Base-by-base conservation (phyloP, 1,140 invertebrate species). In the Lethocerus indicus region DNA sequence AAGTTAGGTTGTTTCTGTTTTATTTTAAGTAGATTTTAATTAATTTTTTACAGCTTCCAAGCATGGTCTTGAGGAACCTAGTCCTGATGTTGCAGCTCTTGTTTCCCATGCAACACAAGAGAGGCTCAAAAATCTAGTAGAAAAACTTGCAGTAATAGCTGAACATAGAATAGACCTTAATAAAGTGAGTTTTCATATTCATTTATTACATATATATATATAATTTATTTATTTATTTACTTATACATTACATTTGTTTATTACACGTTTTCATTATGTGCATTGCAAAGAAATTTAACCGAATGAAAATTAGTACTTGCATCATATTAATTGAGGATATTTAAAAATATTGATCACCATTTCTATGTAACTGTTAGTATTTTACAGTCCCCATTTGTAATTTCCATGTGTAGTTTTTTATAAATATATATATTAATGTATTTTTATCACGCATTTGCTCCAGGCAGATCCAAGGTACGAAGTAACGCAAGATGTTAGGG, bases 41-140 rank as follows among this genome's bases (percentile, higher is more conserved):
- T 28, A 40, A 2, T 5, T 49, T 7, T 54, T 61, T 57, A 58
- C 68, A 72, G 79, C 79, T 49, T 71, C 75, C 36, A 79, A 76
- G 61, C 78, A 87, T 64, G 87, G 84, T 6, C 64, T 97, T 42
- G 87, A 93, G 36, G 90, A 95, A 62, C 81, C 88, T 0, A 74
- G 77, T 49, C 71, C 79, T 45, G 92, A 96, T 60, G 85, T 96
- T n/a, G 79, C 86, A 2, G 79, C 83, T 12, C 69, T 96, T 45
- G 75, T 97, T 59, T 94, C 89, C 21, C 93, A 98, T 67, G 92
- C 92, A n/a, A 79, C 86, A 5, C 88, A 97, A 67, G 90, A 96
- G 62, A 73, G 88, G 52, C 71, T 97, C 53, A 90, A 92, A 69
- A 87, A 82, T 65, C 67, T 96, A 54, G 71, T 95, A 39, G 90